These are phyloP conservation scores for Aptenodytes patagonicus DNA, from an alignment of 2,113 vertebrate genomes.

Conservation along the genomic window DNA sequence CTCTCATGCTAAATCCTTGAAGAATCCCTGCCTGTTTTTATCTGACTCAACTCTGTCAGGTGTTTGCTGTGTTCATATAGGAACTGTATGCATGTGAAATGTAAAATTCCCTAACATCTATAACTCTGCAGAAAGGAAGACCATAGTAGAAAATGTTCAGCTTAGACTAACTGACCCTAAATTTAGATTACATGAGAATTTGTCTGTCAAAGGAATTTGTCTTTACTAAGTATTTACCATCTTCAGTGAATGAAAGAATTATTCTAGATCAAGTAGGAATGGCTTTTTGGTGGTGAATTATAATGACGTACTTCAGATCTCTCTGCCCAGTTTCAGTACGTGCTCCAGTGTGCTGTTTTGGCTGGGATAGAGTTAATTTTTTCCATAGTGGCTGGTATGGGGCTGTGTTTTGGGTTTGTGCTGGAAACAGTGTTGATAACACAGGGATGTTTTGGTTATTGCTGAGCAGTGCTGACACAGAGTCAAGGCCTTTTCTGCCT, in stretches of 20 bases:
- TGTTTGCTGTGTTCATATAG: background rate
- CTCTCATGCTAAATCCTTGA: background rate
- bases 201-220: rapidly evolving
- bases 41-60: background rate
- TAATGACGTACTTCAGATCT: background rate
- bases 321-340: rapidly evolving
- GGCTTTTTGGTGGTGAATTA: background rate
- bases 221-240: background rate
- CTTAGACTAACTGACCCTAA: background rate
- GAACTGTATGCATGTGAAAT: background rate
- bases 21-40: background rate
- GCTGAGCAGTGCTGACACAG: no score
- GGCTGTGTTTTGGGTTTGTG: no score
- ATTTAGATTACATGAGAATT: background rate
- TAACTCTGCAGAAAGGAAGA: background rate
- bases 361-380: no score
- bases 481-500: no score
- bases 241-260: background rate
- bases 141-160: background rate
- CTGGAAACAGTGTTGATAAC: no score
- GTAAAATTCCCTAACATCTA: rapidly evolving
- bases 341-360: background rate
- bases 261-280: background rate
- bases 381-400: no score
- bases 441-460: no score